Percentiles rank a stretch among this genome's conserved stretches.
These are phyloP conservation scores for Piscicola geometra DNA, from an alignment of 2,888 invertebrate species.

Conservation along the genomic window DNA sequence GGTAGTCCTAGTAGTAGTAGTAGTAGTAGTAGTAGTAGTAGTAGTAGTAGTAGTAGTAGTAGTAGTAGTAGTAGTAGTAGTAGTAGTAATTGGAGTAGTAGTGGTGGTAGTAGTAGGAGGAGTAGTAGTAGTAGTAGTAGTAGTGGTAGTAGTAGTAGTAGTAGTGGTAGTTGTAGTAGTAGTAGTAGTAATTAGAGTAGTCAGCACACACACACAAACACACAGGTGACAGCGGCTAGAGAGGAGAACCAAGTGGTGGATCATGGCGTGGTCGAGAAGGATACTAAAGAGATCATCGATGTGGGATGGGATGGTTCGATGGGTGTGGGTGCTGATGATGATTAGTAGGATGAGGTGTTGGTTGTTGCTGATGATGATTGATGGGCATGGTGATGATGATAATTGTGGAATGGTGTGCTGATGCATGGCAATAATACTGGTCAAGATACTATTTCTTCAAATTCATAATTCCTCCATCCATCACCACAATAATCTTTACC, in stretches of 20 bases:
- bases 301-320: background rate
- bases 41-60: slow-evolving; percentile 19
- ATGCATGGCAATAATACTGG: background rate
- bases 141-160: no score
- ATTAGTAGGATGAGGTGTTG: background rate
- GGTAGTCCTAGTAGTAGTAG: no score
- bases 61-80: slow-evolving; percentile 1
- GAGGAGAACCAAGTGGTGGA: background rate
- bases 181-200: no score
- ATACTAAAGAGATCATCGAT: background rate
- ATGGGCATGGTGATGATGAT: background rate
- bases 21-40: slow-evolving; percentile 16
- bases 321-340: no score
- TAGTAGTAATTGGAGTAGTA: slow-evolving; percentile 16
- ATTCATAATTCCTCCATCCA: background rate
- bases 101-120: background rate
- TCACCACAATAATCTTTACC: background rate
- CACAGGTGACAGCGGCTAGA: background rate
- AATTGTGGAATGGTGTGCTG: background rate
- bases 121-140: slow-evolving; percentile 23
- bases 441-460: no score
- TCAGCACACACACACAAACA: background rate
- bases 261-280: background rate
- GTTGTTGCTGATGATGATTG: background rate
- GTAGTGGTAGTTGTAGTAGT: no score